Base-by-base conservation (phyloP, 2,888 invertebrate species). In the Eulithis testata region DNA sequence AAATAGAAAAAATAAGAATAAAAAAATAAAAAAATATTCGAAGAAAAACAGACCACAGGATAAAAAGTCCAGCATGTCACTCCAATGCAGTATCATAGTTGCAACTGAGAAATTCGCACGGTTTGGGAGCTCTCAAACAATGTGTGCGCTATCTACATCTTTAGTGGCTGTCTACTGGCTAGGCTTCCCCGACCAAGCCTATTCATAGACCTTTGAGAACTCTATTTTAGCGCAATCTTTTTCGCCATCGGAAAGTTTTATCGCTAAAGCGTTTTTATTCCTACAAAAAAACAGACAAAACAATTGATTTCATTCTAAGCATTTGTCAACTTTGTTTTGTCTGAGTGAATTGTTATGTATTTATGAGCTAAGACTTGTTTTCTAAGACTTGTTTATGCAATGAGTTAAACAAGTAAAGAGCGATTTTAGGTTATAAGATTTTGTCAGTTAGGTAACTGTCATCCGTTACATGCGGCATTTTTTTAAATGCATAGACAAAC, bases 41-140 rank as follows among this genome's bases (percentile, higher is more conserved):
- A n/a, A n/a, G n/a, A n/a, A n/a, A 75, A 83, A 91, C 90, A 87
- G 87, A 91, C 92, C 92, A 81, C 91, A 90, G 72, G 83, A 81
- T 75, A 91, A 84, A 81, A 90, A 90, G 77, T 90, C 90, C 76
- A 91, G 82, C 90, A 91, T 90, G 91, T 92, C 92, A 83, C 88
- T 87, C 88, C 90, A 91, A 87, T 89, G 87, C 89, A 91, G 86
- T 86, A 89, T 83, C 91, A 90, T 90, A 80, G 80, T 87, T 86
- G 83, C 84, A 84, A 92, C 92, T 92, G 90, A 89, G 77, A 71
- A 69, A 76, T 9, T 85, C 86, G 73, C 87, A 85, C 86, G 82
- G 81, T 84, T 88, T 79, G 69, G 79, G 78, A 72, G 77, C 77
- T 79, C 71, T 75, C 75, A 62, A 71, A 71, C 78, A 85, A 87